Conservation (phyloP, 2,888 invertebrate genomes). For the Nowickia ferox region DNA sequence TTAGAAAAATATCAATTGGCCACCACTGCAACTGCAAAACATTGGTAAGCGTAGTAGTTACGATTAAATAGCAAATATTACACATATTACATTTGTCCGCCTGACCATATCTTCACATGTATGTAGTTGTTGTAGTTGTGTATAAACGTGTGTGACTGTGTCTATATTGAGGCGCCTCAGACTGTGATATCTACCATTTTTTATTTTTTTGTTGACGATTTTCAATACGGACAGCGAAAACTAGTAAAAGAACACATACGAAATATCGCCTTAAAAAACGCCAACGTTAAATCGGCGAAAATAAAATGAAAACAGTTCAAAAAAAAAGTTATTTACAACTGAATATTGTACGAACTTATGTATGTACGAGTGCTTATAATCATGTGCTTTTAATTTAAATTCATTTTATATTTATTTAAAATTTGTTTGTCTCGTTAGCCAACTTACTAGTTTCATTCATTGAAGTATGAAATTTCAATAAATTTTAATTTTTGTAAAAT, state of each 20-base stretch:
- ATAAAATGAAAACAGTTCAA: constrained; percentile 27
- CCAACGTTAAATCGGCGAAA: constrained; percentile 68
- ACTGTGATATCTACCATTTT: constrained; percentile 67
- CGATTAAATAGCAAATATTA: constrained; percentile 34
- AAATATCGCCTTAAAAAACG: constrained; percentile 65
- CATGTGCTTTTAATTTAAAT: constrained; percentile 67
- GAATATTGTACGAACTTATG: neutral
- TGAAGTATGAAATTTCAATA: constrained; percentile 57
- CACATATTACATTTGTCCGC: too few species aligned
- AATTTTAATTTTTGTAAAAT: constrained; percentile 36
- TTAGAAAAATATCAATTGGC: constrained; percentile 63
- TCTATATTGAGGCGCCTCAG: constrained; percentile 64
- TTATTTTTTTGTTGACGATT: constrained; percentile 16
- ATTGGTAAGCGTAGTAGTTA: constrained; percentile 43
- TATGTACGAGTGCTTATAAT: neutral
- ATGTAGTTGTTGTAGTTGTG: constrained; percentile 1
- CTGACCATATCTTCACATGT: neutral
- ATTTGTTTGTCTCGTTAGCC: constrained; percentile 42
- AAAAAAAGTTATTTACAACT: neutral
- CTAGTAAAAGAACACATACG: constrained; percentile 8
- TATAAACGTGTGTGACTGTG: constrained; percentile 2
- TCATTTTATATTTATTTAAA: constrained; percentile 46
- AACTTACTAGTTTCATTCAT: constrained; percentile 61
- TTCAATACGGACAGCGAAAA: constrained; percentile 34
- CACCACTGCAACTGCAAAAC: constrained; percentile 39